Evolutionary conservation across 2,888 invertebrate species (phyloP).

Genomic region (Temnothorax rugatulus): DNA sequence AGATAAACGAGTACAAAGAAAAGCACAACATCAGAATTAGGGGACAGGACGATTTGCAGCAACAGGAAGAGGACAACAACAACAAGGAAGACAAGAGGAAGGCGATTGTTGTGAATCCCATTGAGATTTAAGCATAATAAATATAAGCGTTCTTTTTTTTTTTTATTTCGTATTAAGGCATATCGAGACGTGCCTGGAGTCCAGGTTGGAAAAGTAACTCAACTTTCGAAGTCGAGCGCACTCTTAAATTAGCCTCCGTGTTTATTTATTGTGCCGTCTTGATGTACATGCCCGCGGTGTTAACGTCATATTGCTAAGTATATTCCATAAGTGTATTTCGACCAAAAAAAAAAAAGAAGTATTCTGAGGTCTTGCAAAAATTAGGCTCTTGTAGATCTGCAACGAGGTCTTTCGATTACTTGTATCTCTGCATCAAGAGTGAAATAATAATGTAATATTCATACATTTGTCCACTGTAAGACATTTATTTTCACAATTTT

Average conservation of each 20-base stretch:
- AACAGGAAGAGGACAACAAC: conserved; percentile 77
- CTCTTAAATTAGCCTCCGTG: conserved; percentile 41
- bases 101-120: conserved; percentile 82
- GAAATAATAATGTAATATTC: conserved; percentile 21
- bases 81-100: conserved; percentile 81
- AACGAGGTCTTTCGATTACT: background rate
- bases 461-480: background rate
- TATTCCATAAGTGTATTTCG: background rate
- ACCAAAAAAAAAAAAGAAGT: background rate
- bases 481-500: background rate
- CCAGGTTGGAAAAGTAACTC: conserved; percentile 8
- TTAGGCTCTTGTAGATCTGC: background rate
- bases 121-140: conserved; percentile 73
- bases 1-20: conserved; percentile 97
- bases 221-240: conserved; percentile 37
- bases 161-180: conserved; percentile 56
- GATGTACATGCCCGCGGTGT: conserved; percentile 1
- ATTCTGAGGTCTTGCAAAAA: background rate
- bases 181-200: conserved; percentile 21
- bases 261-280: conserved; percentile 63
- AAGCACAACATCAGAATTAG: conserved; percentile 95
- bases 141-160: conserved; percentile 52
- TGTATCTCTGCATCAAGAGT: conserved; percentile 23
- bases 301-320: background rate
- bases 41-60: conserved; percentile 88